Evolutionary conservation across 1,140 invertebrate genomes (phyloP).

Genomic region (Cyphomyrmex costatus): DNA sequence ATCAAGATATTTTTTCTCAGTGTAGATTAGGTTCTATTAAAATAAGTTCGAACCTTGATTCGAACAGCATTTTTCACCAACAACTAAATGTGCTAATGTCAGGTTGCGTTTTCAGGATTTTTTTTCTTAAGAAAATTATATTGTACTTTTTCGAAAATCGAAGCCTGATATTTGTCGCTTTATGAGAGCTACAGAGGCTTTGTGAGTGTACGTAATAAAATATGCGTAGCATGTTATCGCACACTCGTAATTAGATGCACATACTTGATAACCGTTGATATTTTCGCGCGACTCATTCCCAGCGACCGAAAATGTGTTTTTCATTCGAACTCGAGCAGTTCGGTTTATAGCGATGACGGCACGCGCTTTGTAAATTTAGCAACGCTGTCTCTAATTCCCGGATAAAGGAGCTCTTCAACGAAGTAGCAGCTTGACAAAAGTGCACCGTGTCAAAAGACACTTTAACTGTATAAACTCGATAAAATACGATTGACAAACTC

Average conservation of each 20-base stretch:
- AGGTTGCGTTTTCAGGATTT: not conserved
- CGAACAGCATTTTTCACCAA: not conserved
- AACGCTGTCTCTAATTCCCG: slow-evolving; percentile 61
- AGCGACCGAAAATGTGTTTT: slow-evolving; percentile 67
- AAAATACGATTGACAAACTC: not conserved
- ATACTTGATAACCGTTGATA: slow-evolving; percentile 36
- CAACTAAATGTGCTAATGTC: not conserved
- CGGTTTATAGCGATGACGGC: slow-evolving; percentile 76
- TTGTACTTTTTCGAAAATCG: not conserved
- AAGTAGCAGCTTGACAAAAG: slow-evolving; percentile 56
- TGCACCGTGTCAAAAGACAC: not conserved
- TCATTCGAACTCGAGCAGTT: slow-evolving; percentile 56
- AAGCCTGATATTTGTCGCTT: not conserved
- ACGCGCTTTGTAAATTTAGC: slow-evolving; percentile 75
- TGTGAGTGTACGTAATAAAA: slow-evolving; percentile 8
- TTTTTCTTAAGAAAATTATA: slow-evolving; percentile 14
- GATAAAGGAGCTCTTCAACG: slow-evolving; percentile 55
- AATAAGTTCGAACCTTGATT: too few relatives aligned
- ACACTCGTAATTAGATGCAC: not conserved
- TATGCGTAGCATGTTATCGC: not conserved
- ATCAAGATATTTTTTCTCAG: too few relatives aligned
- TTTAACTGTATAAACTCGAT: not conserved
- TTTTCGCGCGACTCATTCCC: slow-evolving; percentile 22
- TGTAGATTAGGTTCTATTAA: not conserved
- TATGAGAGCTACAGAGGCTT: not conserved